Percentiles rank a stretch among this genome's conserved stretches.
phyloP scores from a whole-genome alignment of 2,888 invertebrate species.

The Allacma fusca region DNA sequence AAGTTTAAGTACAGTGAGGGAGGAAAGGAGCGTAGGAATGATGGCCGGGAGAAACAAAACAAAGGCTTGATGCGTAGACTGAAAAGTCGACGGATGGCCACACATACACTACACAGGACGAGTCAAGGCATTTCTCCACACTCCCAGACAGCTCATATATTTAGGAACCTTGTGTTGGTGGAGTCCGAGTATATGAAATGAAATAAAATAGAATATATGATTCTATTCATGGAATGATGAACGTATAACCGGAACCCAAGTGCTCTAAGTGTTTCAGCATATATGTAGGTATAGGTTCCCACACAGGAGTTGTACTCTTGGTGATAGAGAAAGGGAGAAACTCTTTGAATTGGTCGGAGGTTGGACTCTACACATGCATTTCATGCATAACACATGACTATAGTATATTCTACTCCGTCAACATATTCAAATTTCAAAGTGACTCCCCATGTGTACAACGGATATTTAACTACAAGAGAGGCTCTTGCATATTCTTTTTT shows the following conservation, averaged over 20 bases:
- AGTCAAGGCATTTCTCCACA: too few species aligned
- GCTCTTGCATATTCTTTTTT: neutral
- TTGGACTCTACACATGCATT: constrained; percentile 12
- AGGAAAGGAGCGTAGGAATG: too few species aligned
- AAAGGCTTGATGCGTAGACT: too few species aligned
- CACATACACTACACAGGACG: too few species aligned
- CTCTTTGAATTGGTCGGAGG: constrained; percentile 29
- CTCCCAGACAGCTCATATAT: too few species aligned
- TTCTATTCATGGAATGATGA: constrained; percentile 29
- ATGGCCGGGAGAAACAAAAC: too few species aligned
- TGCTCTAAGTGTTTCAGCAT: neutral
- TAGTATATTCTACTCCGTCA: constrained; percentile 24
- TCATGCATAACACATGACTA: constrained; percentile 40
- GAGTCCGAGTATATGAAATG: neutral
- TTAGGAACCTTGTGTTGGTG: neutral
- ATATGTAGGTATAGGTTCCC: neutral
- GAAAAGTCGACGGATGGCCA: too few species aligned
- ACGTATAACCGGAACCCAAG: constrained; percentile 19
- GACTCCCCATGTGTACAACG: constrained; percentile 13
- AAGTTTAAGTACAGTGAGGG: too few species aligned
- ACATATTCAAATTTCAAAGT: constrained; percentile 13
- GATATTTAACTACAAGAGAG: constrained; percentile 19
- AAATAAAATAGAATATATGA: constrained; percentile 25
- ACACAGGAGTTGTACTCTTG: neutral
- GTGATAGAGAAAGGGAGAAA: constrained; percentile 9